Base-by-base conservation (phyloP, 2,888 invertebrate genomes). In the Tyria jacobaeae region DNA sequence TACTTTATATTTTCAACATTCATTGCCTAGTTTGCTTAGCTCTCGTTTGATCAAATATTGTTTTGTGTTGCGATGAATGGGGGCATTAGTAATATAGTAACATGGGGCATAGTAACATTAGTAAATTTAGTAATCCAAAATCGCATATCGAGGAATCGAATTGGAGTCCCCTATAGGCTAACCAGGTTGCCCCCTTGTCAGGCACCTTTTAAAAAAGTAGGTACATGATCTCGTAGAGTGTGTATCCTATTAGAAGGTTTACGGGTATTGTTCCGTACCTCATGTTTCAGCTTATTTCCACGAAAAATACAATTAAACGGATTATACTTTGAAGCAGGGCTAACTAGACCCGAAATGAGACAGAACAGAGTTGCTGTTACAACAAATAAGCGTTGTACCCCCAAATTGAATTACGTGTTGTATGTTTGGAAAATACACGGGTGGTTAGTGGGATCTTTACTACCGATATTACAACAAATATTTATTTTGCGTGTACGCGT, bases 361-460 rank as follows among this genome's bases (percentile, higher is more conserved):
- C 86, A 75, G 82, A 82, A 75, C 84, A 82, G 84, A 80, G 85
- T 82, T 80, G 76, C 79, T 81, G 85, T 88, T 84, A 88, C 89
- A 87, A 84, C 87, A 88, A 87, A 87, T 87, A 87, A 85, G 78
- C 86, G 85, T 75, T 88, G 84, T 84, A 82, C 80, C 74, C 85
- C 82, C 71, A 90, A 91, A 91, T 90, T 91, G 89, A 90, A 90
- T 91, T 91, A 90, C 87, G 81, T 80, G 73, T 76, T 71, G 80
- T 75, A 69, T 63, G 62, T 57, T 31, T 54, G 63, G 41, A 59
- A 60, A 78, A 84, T 62, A 69, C 62, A 88, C 80, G 79, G 66
- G 54, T 0, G 7, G 25, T 1, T 24, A 47, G 34, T 35, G 15
- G 5, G 6, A 21, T 34, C n/a, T 14, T 15, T 5, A 27, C 5